These are phyloP conservation scores for Panurus biarmicus DNA, from an alignment of 2,113 vertebrate species.

Conservation along the genomic window DNA sequence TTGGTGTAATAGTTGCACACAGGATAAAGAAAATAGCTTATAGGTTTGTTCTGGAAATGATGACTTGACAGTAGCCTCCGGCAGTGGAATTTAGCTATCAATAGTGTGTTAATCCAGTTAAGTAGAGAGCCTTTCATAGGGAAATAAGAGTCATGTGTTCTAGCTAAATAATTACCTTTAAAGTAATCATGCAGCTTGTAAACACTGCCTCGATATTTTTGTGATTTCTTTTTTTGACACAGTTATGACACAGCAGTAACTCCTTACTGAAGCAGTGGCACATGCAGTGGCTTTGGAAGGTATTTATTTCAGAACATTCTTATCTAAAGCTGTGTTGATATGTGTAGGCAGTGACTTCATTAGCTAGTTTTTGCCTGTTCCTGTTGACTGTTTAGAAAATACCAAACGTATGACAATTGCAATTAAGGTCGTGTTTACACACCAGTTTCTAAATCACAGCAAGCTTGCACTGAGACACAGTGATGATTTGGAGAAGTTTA, in stretches of 20 bases:
- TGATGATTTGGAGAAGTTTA: neutral
- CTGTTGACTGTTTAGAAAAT: neutral
- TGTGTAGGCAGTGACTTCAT: neutral
- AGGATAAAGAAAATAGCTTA: slow-evolving; percentile 65
- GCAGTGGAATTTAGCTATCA: slow-evolving; percentile 56
- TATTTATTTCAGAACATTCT: neutral
- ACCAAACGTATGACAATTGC: neutral
- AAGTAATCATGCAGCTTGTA: slow-evolving; percentile 40
- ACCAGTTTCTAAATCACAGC: neutral
- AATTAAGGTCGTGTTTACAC: neutral
- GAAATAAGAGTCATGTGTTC: slow-evolving; percentile 58
- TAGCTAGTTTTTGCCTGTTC: neutral
- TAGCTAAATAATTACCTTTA: slow-evolving; percentile 49
- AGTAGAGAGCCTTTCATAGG: slow-evolving; percentile 48
- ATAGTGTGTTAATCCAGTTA: slow-evolving; percentile 62
- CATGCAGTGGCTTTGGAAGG: neutral
- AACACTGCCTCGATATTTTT: slow-evolving; percentile 29
- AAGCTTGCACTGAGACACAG: neutral
- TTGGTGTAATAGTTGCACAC: slow-evolving; percentile 38
- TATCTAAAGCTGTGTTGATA: neutral
- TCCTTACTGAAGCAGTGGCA: neutral
- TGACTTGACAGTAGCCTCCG: slow-evolving; percentile 53
- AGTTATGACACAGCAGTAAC: slow-evolving; percentile 2
- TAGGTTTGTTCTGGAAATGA: slow-evolving; percentile 71
- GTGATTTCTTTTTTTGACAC: neutral